phyloP scores from a whole-genome alignment of 2,888 invertebrate species.

The Caenorhabditis parvicauda region DNA sequence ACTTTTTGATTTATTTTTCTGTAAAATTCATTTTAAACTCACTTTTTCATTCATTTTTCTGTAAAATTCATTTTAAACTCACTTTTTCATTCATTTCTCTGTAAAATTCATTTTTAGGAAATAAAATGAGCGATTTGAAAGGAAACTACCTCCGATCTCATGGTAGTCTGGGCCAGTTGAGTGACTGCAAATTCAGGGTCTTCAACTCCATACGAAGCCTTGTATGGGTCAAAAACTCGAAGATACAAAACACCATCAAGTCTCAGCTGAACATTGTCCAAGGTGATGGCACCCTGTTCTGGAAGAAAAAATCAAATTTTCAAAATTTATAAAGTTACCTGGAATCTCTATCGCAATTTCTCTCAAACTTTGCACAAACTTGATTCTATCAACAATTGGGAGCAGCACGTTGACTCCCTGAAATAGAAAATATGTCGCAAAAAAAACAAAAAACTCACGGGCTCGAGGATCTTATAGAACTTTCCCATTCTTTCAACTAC shows the following conservation, averaged over 20 bases:
- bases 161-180: conserved; percentile 97
- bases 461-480: conserved; percentile 86
- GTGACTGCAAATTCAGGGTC: conserved; percentile 99
- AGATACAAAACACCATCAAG: conserved; percentile 97
- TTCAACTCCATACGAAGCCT: conserved; percentile 94
- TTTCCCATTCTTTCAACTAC: conserved; percentile 97
- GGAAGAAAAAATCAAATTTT: too few species aligned
- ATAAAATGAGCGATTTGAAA: neutral
- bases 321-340: too few species aligned
- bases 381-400: conserved; percentile 86
- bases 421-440: conserved; percentile 30
- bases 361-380: conserved; percentile 95
- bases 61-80: too few species aligned
- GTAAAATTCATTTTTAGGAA: too few species aligned
- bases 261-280: conserved; percentile 91
- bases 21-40: too few species aligned
- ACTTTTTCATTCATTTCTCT: too few species aligned
- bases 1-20: too few species aligned
- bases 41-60: too few species aligned
- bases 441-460: conserved; percentile 67
- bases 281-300: conserved; percentile 87
- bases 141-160: conserved; percentile 79
- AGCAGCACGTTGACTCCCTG: conserved; percentile 84
- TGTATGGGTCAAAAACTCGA: conserved; percentile 86
- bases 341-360: conserved; percentile 99